Evolutionary conservation across 2,113 vertebrate genomes (phyloP).

Genomic region (Oreocharis arfaki): DNA sequence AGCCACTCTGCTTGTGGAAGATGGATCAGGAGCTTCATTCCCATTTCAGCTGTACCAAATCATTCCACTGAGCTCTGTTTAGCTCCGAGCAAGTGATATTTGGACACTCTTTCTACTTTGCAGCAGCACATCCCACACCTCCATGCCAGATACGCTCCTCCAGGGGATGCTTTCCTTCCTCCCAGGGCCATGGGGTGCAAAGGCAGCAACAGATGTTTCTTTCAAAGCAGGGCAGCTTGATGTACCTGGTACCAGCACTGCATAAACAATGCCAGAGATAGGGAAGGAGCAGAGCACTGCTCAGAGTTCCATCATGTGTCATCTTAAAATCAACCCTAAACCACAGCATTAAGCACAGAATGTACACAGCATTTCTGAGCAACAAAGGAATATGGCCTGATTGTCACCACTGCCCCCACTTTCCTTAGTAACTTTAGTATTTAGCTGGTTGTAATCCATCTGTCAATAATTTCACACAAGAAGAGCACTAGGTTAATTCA

Average conservation of each 20-base stretch:
- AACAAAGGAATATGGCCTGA: background rate
- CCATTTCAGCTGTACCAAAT: background rate
- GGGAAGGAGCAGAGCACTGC: background rate
- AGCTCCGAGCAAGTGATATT: fast-evolving
- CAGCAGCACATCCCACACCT: background rate
- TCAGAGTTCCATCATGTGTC: background rate
- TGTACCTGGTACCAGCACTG: background rate
- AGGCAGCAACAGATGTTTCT: background rate
- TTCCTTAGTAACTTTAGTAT: background rate
- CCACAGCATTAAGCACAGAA: background rate
- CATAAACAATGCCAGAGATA: background rate
- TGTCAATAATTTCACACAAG: background rate
- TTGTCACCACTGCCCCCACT: background rate
- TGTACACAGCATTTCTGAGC: background rate
- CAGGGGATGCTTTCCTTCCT: background rate
- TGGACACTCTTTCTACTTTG: background rate
- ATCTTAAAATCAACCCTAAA: background rate
- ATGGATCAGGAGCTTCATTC: background rate
- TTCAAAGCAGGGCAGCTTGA: background rate
- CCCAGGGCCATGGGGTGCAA: background rate
- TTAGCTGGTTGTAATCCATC: background rate
- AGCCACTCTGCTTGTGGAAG: background rate
- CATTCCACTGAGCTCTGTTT: background rate
- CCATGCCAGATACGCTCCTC: background rate
- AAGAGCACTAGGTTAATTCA: background rate